A percentile compares a stretch with the other conserved stretches of the same genome.
phyloP scores from a whole-genome alignment of 2,888 invertebrate genomes.

The Drosophila conformis region DNA sequence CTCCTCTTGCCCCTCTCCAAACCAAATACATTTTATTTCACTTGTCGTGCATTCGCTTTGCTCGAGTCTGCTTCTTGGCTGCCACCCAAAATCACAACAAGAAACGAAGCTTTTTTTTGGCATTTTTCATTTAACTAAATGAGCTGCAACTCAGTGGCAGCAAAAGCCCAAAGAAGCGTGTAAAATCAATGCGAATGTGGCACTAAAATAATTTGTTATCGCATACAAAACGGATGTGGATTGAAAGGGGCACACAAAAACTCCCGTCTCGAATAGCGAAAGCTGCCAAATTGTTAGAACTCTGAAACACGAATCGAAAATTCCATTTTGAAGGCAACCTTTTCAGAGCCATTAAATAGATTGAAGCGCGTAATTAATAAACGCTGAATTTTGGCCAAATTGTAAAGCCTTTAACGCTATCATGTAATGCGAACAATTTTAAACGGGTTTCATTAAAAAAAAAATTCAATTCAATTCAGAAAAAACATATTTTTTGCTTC shows the following conservation, averaged over 20 bases:
- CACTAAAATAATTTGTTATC: slow-evolving; percentile 75
- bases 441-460: not conserved
- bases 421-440: too few relatives aligned
- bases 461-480: not conserved
- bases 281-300: slow-evolving; percentile 21
- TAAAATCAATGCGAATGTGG: slow-evolving; percentile 70
- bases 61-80: slow-evolving; percentile 56
- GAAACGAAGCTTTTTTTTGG: slow-evolving; percentile 44
- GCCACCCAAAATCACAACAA: slow-evolving; percentile 54
- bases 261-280: slow-evolving; percentile 1
- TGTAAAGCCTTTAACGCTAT: not conserved
- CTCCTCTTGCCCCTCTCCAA: not conserved
- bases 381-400: slow-evolving; percentile 4
- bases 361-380: slow-evolving; percentile 49
- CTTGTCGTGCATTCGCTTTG: slow-evolving; percentile 71
- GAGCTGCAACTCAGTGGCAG: slow-evolving; percentile 48
- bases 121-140: slow-evolving; percentile 71
- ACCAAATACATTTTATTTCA: slow-evolving; percentile 62
- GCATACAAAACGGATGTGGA: slow-evolving; percentile 61
- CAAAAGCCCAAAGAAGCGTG: slow-evolving; percentile 28
- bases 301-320: slow-evolving; percentile 10
- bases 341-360: slow-evolving; percentile 40
- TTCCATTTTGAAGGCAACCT: slow-evolving; percentile 1
- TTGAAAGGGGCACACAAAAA: slow-evolving; percentile 39
- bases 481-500: not conserved